These are phyloP conservation scores for Bothrops alternatus DNA, from an alignment of 2,797 vertebrate genomes.

Conservation along the genomic window DNA sequence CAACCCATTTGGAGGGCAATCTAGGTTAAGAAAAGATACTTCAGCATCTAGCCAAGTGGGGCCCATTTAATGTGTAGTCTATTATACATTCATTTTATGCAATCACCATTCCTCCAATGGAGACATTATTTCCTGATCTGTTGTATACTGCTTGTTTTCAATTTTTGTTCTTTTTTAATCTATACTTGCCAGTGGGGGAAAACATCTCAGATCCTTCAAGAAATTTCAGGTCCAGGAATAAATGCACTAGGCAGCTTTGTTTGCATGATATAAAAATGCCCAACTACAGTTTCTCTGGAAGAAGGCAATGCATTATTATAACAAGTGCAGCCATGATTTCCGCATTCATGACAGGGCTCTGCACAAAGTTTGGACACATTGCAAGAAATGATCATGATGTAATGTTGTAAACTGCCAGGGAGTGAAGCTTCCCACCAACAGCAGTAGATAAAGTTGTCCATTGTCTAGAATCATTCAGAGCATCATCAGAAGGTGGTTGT, in stretches of 20 bases:
- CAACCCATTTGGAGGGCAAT: neutral
- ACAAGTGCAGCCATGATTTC: neutral
- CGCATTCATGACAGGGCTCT: neutral
- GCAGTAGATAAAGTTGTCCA: neutral
- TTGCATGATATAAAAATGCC: neutral
- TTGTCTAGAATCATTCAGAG: neutral
- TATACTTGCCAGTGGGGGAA: neutral
- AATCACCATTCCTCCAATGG: neutral
- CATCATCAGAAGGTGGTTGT: neutral
- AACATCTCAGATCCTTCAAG: neutral
- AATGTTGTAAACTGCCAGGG: neutral
- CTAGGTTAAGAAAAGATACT: neutral
- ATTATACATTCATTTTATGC: neutral
- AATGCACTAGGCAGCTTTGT: neutral
- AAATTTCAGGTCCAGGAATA: neutral
- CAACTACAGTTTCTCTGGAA: neutral
- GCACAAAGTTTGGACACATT: neutral
- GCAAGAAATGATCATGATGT: neutral
- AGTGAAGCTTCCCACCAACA: neutral
- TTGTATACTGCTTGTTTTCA: neutral
- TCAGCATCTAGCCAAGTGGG: neutral
- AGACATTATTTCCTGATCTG: neutral
- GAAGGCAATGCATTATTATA: neutral
- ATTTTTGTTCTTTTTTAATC: neutral
- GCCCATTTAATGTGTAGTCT: neutral